Conservation (phyloP, 1,140 invertebrate genomes). For the Conus ventricosus region DNA sequence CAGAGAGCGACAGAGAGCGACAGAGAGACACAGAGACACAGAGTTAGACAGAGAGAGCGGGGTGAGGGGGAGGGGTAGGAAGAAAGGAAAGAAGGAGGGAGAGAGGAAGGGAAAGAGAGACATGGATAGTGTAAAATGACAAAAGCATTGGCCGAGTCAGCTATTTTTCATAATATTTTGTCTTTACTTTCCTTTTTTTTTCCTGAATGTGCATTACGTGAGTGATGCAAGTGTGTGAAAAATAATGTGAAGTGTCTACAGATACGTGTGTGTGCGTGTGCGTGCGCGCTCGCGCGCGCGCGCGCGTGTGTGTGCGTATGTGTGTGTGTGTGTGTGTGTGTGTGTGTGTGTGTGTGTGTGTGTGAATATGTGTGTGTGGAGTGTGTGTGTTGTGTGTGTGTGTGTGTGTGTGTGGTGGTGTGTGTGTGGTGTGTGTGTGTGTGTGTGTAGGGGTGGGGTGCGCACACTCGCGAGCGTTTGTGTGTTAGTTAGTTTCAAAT, state of each 20-base stretch:
- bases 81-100: too few relatives aligned
- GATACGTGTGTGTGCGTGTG: not conserved
- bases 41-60: too few relatives aligned
- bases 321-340: conserved; percentile 4
- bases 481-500: too few relatives aligned
- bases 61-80: too few relatives aligned
- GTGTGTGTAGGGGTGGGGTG: not conserved
- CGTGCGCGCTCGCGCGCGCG: not conserved
- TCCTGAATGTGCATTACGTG: not conserved
- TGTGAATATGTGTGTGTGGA: conserved; percentile 5
- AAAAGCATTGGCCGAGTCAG: not conserved
- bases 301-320: not conserved
- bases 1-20: too few relatives aligned
- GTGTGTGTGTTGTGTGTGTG: not conserved
- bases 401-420: conserved; percentile 8
- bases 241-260: not conserved
- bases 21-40: too few relatives aligned
- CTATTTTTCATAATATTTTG: not conserved
- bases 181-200: not conserved
- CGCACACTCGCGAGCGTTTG: too few relatives aligned
- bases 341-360: conserved; percentile 17
- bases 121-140: not conserved
- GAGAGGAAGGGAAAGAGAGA: not conserved
- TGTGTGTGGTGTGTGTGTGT: not conserved
- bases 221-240: not conserved